phyloP scores from a whole-genome alignment of 2,888 invertebrate species.

The Unio delphinus region DNA sequence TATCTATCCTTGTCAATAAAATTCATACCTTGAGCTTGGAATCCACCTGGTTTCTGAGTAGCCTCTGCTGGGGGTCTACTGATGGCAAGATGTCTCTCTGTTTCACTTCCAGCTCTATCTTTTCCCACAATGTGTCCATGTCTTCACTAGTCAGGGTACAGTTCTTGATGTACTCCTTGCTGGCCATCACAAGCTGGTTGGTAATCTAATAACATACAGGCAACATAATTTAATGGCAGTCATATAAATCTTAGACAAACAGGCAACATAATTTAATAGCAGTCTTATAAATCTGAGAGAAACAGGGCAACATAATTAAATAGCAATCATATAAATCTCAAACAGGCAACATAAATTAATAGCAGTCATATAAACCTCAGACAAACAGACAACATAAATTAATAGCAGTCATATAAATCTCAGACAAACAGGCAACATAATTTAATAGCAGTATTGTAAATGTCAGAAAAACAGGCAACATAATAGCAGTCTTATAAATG shows the following conservation, averaged over 20 bases:
- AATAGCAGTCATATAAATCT: not conserved
- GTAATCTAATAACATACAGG: slow-evolving; percentile 53
- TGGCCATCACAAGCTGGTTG: slow-evolving; percentile 69
- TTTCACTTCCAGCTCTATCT: slow-evolving; percentile 60
- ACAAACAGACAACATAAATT: not conserved
- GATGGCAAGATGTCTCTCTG: slow-evolving; percentile 37
- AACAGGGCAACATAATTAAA: not conserved
- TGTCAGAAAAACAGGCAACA: not conserved
- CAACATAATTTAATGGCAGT: not conserved
- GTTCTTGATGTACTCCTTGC: slow-evolving; percentile 68
- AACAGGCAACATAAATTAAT: not conserved
- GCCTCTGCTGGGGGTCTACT: slow-evolving; percentile 50
- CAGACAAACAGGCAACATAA: not conserved
- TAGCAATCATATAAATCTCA: not conserved
- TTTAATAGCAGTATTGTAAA: not conserved
- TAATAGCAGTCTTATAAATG: not conserved
- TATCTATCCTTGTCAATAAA: slow-evolving; percentile 2
- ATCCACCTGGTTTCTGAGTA: slow-evolving; percentile 60
- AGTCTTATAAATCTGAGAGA: not conserved
- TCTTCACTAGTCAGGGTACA: slow-evolving; percentile 60
- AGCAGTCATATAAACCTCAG: not conserved
- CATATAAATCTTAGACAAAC: not conserved
- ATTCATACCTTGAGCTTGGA: slow-evolving; percentile 57
- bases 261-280: not conserved
- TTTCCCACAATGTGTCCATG: slow-evolving; percentile 63